A percentile compares a stretch with the other conserved stretches of the same genome.
phyloP scores from a whole-genome alignment of 2,113 vertebrate species.

The Athene noctua region DNA sequence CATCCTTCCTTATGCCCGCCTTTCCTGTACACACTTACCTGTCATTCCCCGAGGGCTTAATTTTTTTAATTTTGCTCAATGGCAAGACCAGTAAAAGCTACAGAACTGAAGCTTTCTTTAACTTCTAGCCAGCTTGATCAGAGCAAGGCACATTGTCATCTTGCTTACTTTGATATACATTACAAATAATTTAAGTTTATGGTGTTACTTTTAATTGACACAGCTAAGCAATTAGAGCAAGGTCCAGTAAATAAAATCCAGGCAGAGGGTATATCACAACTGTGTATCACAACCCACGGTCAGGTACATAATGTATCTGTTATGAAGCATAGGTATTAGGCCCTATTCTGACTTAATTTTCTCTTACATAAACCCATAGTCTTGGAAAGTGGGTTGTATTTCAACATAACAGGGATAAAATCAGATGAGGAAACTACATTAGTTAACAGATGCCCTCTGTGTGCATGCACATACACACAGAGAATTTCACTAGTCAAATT shows the following conservation, averaged over 20 bases:
- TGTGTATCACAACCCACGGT: not conserved
- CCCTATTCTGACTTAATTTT: not conserved
- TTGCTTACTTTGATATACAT: not conserved
- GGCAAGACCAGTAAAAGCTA: not conserved
- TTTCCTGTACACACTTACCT: not conserved
- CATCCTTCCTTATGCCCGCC: not conserved
- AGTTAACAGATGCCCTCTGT: not conserved
- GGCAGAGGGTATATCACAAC: not conserved
- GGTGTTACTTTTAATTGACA: not conserved
- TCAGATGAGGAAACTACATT: not conserved
- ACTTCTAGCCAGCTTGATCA: not conserved
- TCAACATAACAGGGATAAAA: not conserved
- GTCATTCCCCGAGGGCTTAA: not conserved
- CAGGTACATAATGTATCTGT: not conserved
- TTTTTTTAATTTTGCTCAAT: not conserved
- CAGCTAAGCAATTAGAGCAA: not conserved
- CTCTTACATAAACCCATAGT: not conserved
- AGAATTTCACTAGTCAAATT: not conserved
- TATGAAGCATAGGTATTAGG: not conserved
- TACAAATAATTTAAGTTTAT: not conserved
- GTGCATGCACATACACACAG: not conserved
- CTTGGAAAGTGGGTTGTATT: not conserved
- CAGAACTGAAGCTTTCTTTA: not conserved
- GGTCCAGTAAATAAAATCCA: not conserved
- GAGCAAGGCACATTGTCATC: not conserved